Evolutionary conservation across 2,113 vertebrate genomes (phyloP).

Genomic region (Amia ocellicauda): DNA sequence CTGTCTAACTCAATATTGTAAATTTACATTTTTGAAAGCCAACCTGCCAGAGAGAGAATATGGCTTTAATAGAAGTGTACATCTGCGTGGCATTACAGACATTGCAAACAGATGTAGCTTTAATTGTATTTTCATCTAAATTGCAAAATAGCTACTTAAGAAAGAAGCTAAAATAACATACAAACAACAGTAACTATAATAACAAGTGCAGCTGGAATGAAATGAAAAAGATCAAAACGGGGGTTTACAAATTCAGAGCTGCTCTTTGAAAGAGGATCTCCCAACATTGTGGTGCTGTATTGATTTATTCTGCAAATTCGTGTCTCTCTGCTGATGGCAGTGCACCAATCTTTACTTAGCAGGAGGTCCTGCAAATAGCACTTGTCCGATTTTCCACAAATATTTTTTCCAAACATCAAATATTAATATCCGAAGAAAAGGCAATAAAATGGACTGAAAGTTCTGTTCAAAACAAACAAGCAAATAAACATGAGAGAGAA

Average conservation of each 20-base stretch:
- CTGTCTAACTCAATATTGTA: conserved; percentile 49
- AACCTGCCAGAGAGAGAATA: conserved; percentile 79
- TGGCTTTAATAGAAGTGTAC: conserved; percentile 86
- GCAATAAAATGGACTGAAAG: too few relatives aligned
- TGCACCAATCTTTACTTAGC: conserved; percentile 67
- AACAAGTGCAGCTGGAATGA: conserved; percentile 90
- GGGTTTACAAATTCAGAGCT: conserved; percentile 75
- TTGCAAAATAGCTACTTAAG: conserved; percentile 99
- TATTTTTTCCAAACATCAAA: conserved; percentile 60
- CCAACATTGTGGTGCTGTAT: conserved; percentile 72
- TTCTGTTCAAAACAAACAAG: conserved; percentile 44
- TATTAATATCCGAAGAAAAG: conserved; percentile 69
- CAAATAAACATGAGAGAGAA: too few relatives aligned
- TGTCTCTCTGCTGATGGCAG: conserved; percentile 68
- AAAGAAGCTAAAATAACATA: conserved; percentile 98
- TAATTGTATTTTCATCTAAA: conserved; percentile 98
- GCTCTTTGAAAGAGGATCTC: conserved; percentile 82
- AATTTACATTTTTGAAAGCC: conserved; percentile 57
- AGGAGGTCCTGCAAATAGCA: conserved; percentile 62
- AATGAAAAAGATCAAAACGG: conserved; percentile 88
- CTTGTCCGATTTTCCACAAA: conserved; percentile 53
- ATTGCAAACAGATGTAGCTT: conserved; percentile 96
- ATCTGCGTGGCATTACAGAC: conserved; percentile 86
- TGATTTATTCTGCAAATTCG: conserved; percentile 85
- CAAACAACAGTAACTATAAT: conserved; percentile 98